These are phyloP conservation scores for Chelonus insularis DNA, from an alignment of 1,140 invertebrate species.

Conservation along the genomic window DNA sequence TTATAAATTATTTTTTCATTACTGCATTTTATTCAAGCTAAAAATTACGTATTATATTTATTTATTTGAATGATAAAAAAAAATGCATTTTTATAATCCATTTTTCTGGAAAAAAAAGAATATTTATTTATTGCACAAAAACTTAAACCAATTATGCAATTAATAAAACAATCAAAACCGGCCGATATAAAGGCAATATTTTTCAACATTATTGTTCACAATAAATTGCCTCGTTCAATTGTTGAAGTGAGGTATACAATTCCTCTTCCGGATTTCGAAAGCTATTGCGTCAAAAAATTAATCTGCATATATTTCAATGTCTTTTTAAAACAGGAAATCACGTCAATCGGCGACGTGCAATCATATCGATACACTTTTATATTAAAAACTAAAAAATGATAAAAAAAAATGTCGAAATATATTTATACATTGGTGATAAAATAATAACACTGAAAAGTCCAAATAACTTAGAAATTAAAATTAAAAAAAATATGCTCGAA, in stretches of 20 bases:
- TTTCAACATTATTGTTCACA: not conserved
- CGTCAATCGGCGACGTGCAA: constrained; percentile 22
- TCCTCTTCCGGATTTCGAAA: constrained; percentile 10
- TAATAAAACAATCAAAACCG: not conserved
- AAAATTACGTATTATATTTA: no score
- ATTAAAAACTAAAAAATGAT: constrained; percentile 7
- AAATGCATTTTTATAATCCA: no score
- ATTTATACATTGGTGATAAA: constrained; percentile 31
- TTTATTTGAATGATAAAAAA: no score
- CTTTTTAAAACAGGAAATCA: constrained; percentile 18
- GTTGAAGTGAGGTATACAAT: not conserved
- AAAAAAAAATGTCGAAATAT: constrained; percentile 29
- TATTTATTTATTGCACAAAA: no score
- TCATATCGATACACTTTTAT: constrained; percentile 33
- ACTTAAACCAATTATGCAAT: not conserved
- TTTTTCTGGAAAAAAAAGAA: no score
- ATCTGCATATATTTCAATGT: constrained; percentile 2
- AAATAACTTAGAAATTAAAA: constrained; percentile 9
- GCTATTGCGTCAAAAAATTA: not conserved
- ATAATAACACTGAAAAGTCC: constrained; percentile 1
- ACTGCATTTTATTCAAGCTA: no score
- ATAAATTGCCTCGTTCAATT: not conserved
- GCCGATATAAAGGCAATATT: no score
- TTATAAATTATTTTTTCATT: no score
- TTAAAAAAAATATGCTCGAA: not conserved